Percentiles rank a stretch among this genome's conserved stretches.
Conservation (phyloP, 2,113 vertebrate species). For the Oreochromis tanganicae region DNA sequence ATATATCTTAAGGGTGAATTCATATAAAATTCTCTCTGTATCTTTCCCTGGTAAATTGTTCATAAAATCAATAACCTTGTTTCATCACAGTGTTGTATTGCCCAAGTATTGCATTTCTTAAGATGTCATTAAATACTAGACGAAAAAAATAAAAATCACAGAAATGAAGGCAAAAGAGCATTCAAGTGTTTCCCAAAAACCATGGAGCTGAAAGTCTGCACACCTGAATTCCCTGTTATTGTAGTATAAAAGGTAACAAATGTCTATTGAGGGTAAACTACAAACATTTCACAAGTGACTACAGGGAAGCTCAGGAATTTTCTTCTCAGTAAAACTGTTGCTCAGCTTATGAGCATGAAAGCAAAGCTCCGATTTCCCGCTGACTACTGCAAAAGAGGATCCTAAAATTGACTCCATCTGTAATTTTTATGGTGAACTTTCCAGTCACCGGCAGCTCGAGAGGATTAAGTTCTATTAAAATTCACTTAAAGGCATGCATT, state of each 20-base stretch:
- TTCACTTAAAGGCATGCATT: not conserved
- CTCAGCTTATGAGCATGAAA: conserved; percentile 43
- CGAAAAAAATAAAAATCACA: not conserved
- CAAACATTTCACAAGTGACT: not conserved
- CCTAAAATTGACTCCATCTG: conserved; percentile 71
- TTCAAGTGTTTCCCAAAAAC: not conserved
- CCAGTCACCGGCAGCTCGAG: conserved; percentile 32
- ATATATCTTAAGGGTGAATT: not conserved
- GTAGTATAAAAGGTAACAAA: conserved; percentile 18
- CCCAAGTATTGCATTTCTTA: not conserved
- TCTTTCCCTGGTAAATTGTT: not conserved
- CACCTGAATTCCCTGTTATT: not conserved
- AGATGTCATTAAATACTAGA: not conserved
- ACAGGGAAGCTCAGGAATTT: conserved; percentile 20
- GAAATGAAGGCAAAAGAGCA: not conserved
- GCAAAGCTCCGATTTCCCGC: conserved; percentile 61
- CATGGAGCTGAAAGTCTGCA: not conserved
- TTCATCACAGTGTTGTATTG: not conserved
- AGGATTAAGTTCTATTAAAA: conserved; percentile 1
- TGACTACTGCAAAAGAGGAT: conserved; percentile 69
- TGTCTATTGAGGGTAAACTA: not conserved
- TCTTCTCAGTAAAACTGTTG: conserved; percentile 51
- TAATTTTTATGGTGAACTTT: conserved; percentile 59
- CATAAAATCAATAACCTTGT: not conserved
- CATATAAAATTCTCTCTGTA: not conserved